Conservation (phyloP, 2,113 vertebrate species). For the Microtus richardsoni region DNA sequence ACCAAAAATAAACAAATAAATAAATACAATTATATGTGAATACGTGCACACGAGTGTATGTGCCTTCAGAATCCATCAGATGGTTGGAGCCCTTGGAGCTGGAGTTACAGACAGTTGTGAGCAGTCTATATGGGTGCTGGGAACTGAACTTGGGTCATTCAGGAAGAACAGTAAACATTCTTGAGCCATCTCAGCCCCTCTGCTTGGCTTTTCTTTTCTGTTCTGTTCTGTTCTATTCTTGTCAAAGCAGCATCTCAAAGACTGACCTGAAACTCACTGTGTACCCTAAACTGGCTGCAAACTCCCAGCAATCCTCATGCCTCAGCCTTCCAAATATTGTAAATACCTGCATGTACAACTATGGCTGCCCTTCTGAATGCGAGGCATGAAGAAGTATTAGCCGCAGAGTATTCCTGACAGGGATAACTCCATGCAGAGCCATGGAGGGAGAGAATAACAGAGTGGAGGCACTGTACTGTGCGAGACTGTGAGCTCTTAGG, state of each 20-base stretch:
- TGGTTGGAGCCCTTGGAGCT: no score
- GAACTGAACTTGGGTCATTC: background rate
- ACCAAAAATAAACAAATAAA: background rate
- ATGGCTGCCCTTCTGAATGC: background rate
- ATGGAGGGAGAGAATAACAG: fast-evolving
- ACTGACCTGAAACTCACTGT: background rate
- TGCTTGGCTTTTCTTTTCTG: no score
- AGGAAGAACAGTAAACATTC: no score
- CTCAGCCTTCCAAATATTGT: background rate
- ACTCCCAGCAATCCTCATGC: background rate
- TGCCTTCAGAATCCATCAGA: background rate
- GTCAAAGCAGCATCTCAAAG: background rate
- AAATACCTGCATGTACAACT: background rate
- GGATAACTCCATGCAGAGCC: background rate
- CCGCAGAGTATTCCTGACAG: background rate
- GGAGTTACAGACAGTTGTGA: background rate
- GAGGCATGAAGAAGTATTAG: background rate
- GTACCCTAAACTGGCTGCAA: background rate
- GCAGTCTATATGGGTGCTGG: background rate
- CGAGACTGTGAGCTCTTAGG: background rate
- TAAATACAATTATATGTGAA: background rate
- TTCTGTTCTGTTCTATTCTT: no score
- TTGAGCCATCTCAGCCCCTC: background rate
- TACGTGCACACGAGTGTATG: background rate
- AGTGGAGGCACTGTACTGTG: background rate